These are phyloP conservation scores for Burhinus oedicnemus DNA, from an alignment of 2,113 vertebrate species.

Conservation along the genomic window DNA sequence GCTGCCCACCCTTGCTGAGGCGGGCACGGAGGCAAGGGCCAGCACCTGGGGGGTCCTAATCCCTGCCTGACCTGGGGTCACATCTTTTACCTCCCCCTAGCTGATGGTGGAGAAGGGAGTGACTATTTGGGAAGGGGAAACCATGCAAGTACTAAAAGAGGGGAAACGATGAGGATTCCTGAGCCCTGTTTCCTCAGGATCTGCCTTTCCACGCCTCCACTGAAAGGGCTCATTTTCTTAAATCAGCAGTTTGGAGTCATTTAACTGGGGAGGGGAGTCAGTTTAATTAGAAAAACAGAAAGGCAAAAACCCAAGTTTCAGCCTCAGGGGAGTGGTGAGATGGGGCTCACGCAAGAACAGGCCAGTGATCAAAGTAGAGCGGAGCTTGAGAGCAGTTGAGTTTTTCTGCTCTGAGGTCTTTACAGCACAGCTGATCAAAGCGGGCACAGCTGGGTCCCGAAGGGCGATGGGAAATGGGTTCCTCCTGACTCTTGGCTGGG, in stretches of 20 bases:
- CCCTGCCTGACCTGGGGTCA: background rate
- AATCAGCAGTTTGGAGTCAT: background rate
- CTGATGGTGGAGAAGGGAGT: background rate
- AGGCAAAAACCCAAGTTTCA: background rate
- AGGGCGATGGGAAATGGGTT: background rate
- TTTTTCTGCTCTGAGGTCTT: background rate
- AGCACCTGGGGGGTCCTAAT: background rate
- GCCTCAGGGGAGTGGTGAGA: background rate
- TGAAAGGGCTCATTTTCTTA: background rate
- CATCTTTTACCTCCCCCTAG: background rate
- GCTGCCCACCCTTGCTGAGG: background rate
- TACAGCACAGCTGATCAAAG: background rate
- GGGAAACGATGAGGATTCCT: background rate
- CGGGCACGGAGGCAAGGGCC: rapidly evolving
- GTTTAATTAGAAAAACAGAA: background rate
- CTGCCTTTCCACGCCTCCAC: background rate
- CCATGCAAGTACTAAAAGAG: too few relatives aligned
- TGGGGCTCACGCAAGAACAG: background rate
- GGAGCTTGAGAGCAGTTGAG: rapidly evolving
- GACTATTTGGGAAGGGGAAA: background rate
- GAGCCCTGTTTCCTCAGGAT: background rate
- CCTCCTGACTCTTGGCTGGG: background rate
- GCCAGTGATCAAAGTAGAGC: background rate
- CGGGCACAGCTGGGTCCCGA: background rate
- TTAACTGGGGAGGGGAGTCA: background rate